phyloP scores from a whole-genome alignment of 1,140 invertebrate genomes.

The Drosophila neocordata region DNA sequence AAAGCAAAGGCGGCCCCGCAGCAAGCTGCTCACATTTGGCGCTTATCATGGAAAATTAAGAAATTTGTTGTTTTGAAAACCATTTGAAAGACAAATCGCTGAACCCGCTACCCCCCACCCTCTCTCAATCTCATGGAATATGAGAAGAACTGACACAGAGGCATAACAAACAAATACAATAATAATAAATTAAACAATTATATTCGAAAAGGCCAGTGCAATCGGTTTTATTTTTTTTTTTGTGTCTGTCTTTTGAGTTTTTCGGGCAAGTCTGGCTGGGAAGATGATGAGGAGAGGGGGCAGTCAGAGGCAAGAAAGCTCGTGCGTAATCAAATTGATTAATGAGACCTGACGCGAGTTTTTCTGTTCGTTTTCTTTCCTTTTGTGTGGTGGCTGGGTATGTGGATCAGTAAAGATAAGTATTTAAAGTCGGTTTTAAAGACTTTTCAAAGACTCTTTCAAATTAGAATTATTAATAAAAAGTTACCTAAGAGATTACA shows the following conservation, averaged over 20 bases:
- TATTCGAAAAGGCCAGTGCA: constrained; percentile 33
- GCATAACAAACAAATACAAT: constrained; percentile 64
- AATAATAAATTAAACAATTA: constrained; percentile 81
- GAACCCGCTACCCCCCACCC: not conserved
- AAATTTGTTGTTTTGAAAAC: constrained; percentile 64
- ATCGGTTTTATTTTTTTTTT: constrained; percentile 3
- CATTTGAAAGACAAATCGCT: constrained; percentile 69
- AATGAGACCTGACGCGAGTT: constrained; percentile 61
- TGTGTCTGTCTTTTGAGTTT: constrained; percentile 9
- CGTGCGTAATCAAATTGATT: constrained; percentile 74
- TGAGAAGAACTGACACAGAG: constrained; percentile 42
- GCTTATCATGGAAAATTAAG: constrained; percentile 64
- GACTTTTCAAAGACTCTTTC: constrained; percentile 11
- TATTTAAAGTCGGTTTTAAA: not conserved
- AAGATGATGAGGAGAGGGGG: not conserved
- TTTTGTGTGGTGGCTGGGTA: constrained; percentile 31
- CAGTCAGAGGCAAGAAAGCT: constrained; percentile 39
- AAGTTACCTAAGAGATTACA: too few species aligned
- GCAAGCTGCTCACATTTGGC: constrained; percentile 38
- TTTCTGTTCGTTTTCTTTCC: constrained; percentile 19
- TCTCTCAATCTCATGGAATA: not conserved
- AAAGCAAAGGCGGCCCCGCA: not conserved
- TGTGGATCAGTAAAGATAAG: constrained; percentile 31
- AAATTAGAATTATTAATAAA: too few species aligned
- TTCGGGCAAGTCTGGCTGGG: constrained; percentile 12